These are phyloP conservation scores for Papilio xuthus DNA, from an alignment of 1,140 invertebrate species.

Conservation along the genomic window DNA sequence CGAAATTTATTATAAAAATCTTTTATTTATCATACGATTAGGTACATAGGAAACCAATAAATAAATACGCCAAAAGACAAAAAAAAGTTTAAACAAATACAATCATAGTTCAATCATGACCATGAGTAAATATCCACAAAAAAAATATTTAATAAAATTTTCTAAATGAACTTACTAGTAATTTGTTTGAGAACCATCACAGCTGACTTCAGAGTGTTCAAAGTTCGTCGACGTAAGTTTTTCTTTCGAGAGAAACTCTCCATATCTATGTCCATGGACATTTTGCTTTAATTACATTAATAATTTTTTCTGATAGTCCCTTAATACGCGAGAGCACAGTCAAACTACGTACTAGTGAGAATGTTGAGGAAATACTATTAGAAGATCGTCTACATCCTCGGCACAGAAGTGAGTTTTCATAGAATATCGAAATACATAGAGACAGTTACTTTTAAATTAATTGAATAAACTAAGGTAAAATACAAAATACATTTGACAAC, in stretches of 20 bases:
- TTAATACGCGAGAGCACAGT: background rate
- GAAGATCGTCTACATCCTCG: slow-evolving; percentile 26
- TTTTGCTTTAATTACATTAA: slow-evolving; percentile 42
- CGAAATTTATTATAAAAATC: background rate
- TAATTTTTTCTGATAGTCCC: background rate
- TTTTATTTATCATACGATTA: no score
- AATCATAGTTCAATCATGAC: no score
- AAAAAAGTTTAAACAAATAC: no score
- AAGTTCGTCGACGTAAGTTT: slow-evolving; percentile 68
- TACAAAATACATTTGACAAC: background rate
- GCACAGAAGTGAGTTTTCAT: background rate
- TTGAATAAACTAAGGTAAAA: background rate
- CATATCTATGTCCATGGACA: slow-evolving; percentile 77
- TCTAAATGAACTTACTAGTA: slow-evolving; percentile 62
- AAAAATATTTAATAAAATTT: background rate
- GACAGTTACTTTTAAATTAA: background rate
- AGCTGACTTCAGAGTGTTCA: slow-evolving; percentile 73
- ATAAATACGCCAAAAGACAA: no score
- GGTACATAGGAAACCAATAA: no score
- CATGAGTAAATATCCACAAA: background rate
- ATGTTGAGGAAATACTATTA: slow-evolving; percentile 37
- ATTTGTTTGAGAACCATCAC: slow-evolving; percentile 73
- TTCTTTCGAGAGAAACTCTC: slow-evolving; percentile 71
- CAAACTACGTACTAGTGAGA: slow-evolving; percentile 30
- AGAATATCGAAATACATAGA: slow-evolving; percentile 33